Evolutionary conservation across 2,888 invertebrate genomes (phyloP), one percentile per base, ranked within the genome.

Genomic region (Dryocosmus kuriphilus): DNA sequence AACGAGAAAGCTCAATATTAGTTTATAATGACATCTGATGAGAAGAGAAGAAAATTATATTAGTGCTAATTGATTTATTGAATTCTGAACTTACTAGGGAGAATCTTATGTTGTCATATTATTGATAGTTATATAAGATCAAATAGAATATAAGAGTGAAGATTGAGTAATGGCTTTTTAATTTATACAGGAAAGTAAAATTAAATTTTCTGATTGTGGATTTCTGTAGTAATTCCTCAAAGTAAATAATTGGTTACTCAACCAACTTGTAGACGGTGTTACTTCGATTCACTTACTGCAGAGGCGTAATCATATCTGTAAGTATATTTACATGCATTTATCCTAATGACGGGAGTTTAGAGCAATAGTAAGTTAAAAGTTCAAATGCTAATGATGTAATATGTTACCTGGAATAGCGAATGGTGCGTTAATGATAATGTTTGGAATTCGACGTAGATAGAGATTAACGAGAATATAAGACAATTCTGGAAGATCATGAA

Each of bases 381-480:
- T 30, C 0, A 27, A 27, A 60, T 24, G 14, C 60, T 60, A 60
- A 27, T 60, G 14, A 24, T 5, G 9, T 11, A 60, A 61, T 16
- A 63, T 38, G 63, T 35, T 38, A 5, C 19, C 27, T 41, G 41
- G 41, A 27, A 27, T 41, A 7, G 41, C 24, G 27, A 67, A 27
- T 67, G 24, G 67, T 41, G 46, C 27, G 46, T 24, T 38, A 65
- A 65, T 65, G 65, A 46, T 67, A 67, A 67, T 67, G 67, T 67
- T 67, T 67, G 41, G 24, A 19, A 27, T 67, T 67, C 19, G 67
- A 67, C 67, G 9, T 19, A 67, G 46, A 67, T 67, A 46, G 46
- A 67, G 67, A 67, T 67, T 46, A 67, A 67, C 27, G 67, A 67
- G 67, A 27, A 46, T 67, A 46, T 67, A 67, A 46, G 27, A 46